Evolutionary conservation across 2,888 invertebrate genomes (phyloP).

Genomic region (Sepioteuthis lessoniana): DNA sequence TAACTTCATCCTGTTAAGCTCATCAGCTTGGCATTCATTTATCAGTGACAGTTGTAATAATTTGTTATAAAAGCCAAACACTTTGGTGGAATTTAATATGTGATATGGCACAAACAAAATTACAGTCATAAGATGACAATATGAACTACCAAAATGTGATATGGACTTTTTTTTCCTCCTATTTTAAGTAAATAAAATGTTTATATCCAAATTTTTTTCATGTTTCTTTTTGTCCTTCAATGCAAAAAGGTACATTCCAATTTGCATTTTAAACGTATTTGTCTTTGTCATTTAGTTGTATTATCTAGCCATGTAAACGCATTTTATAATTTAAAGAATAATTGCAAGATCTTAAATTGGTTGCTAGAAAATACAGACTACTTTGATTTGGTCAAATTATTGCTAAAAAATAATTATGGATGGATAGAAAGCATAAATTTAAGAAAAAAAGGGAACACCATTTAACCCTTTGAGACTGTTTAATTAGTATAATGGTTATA

Average conservation of each 20-base stretch:
- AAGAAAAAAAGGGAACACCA: too few species aligned
- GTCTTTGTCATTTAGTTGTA: neutral
- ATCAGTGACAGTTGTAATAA: neutral
- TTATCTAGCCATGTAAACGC: too few species aligned
- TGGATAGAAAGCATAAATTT: too few species aligned
- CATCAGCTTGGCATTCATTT: neutral
- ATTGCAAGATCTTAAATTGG: too few species aligned
- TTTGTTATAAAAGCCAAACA: neutral
- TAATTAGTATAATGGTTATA: too few species aligned
- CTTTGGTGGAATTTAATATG: neutral
- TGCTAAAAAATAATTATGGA: too few species aligned
- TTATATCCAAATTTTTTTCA: neutral
- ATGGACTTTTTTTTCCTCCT: neutral
- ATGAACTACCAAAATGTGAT: neutral
- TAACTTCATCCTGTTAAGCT: neutral
- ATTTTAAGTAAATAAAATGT: constrained; percentile 20
- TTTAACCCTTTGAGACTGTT: too few species aligned
- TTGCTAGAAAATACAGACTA: too few species aligned
- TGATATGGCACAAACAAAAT: neutral
- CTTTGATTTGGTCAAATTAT: too few species aligned
- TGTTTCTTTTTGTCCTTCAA: neutral
- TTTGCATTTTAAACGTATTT: neutral
- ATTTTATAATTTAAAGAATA: too few species aligned
- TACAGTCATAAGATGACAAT: neutral
- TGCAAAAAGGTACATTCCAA: neutral